phyloP scores from a whole-genome alignment of 2,113 vertebrate genomes.

The Archocentrus centrarchus region DNA sequence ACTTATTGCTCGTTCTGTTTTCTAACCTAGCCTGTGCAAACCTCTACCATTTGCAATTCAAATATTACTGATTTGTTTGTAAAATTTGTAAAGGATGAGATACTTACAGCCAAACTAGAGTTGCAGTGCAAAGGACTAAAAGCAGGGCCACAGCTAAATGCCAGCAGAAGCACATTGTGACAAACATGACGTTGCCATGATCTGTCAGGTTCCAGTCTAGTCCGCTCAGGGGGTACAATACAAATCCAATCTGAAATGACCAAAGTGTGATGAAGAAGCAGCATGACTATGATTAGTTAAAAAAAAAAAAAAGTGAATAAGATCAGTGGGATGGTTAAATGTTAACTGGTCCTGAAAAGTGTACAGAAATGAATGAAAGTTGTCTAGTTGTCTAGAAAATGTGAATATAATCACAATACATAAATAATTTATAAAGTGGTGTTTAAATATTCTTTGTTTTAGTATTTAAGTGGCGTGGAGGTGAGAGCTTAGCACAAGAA shows the following conservation, averaged over 20 bases:
- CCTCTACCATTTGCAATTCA: not conserved
- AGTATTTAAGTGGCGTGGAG: not conserved
- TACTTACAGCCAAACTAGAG: constrained; percentile 83
- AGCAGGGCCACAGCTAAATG: constrained; percentile 84
- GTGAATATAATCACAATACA: not conserved
- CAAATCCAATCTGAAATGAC: constrained; percentile 88
- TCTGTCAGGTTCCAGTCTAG: constrained; percentile 80
- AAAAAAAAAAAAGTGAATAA: no score
- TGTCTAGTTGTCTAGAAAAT: not conserved
- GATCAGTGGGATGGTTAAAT: not conserved
- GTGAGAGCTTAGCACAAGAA: not conserved
- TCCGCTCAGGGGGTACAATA: constrained; percentile 88
- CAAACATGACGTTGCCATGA: constrained; percentile 90
- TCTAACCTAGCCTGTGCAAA: not conserved
- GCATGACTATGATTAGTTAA: no score
- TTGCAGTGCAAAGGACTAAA: constrained; percentile 75
- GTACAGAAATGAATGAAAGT: not conserved
- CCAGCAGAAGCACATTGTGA: constrained; percentile 99
- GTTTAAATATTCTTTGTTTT: not conserved
- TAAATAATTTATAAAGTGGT: not conserved
- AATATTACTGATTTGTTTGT: not conserved
- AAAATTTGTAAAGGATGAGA: not conserved
- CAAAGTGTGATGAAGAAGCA: not conserved
- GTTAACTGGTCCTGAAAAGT: not conserved
- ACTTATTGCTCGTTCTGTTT: not conserved